These are phyloP conservation scores for Nysson spinosus DNA, from an alignment of 2,888 invertebrate genomes.

Conservation along the genomic window DNA sequence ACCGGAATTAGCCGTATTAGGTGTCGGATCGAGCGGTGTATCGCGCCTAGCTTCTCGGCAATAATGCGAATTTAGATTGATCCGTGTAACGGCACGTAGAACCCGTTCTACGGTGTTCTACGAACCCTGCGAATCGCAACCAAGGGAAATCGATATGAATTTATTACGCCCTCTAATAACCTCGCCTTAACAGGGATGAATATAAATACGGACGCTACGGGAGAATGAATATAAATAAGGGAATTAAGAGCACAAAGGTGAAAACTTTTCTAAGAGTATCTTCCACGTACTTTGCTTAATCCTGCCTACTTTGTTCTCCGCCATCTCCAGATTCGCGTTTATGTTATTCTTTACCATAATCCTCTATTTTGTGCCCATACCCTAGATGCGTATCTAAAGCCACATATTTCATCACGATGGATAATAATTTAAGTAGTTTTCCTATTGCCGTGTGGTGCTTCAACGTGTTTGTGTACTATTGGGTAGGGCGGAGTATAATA, in stretches of 20 bases:
- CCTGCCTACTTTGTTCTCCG: too few relatives aligned
- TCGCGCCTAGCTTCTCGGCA: slow-evolving; percentile 61
- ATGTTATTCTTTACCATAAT: too few relatives aligned
- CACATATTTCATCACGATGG: too few relatives aligned
- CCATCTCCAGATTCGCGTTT: too few relatives aligned
- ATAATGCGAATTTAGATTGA: slow-evolving; percentile 67
- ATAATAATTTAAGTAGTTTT: too few relatives aligned
- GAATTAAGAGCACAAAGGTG: neutral
- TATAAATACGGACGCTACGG: slow-evolving; percentile 21
- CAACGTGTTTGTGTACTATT: too few relatives aligned
- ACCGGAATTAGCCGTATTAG: slow-evolving; percentile 68
- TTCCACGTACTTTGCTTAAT: too few relatives aligned
- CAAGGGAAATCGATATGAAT: slow-evolving; percentile 44
- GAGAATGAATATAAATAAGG: slow-evolving; percentile 9
- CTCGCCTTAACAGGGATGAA: slow-evolving; percentile 22
- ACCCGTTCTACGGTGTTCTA: slow-evolving; percentile 22
- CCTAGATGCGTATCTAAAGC: too few relatives aligned
- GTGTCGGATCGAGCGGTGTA: slow-evolving; percentile 61
- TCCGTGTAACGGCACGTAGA: slow-evolving; percentile 37
- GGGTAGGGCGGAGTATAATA: too few relatives aligned
- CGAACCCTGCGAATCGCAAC: slow-evolving; percentile 25
- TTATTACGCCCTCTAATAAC: slow-evolving; percentile 33
- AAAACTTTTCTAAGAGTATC: neutral
- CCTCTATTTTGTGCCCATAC: too few relatives aligned
- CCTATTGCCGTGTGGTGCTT: too few relatives aligned